Evolutionary conservation across 2,888 invertebrate genomes (phyloP).

Genomic region (Bhutanitis thaidina): DNA sequence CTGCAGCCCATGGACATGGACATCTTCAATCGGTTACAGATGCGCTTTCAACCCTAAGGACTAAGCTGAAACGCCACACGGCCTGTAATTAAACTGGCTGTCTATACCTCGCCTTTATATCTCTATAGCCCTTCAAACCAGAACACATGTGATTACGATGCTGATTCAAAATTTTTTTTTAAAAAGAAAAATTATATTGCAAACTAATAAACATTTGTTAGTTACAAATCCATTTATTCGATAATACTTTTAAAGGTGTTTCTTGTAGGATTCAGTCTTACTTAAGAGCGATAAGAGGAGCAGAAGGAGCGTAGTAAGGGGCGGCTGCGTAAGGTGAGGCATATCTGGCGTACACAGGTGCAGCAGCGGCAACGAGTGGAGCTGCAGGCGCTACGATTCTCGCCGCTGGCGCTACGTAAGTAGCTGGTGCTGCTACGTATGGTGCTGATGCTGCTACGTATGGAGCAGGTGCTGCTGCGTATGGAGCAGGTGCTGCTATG

Average conservation of each 20-base stretch:
- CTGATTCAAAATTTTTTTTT: too few species aligned
- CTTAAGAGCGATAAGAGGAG: slow-evolving; percentile 42
- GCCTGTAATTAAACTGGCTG: too few species aligned
- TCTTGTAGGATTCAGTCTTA: slow-evolving; percentile 1
- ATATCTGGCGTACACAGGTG: slow-evolving; percentile 1
- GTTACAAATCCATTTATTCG: neutral
- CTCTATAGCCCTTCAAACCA: too few species aligned
- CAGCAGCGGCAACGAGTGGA: neutral
- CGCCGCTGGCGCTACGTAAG: slow-evolving; percentile 39
- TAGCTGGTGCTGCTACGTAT: slow-evolving; percentile 45
- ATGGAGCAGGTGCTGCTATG: slow-evolving; percentile 57
- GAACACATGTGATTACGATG: too few species aligned
- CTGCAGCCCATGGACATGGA: too few species aligned
- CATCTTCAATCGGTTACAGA: too few species aligned
- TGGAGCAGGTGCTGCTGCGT: slow-evolving; percentile 52
- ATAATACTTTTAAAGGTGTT: neutral
- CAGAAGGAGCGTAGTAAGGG: slow-evolving; percentile 23
- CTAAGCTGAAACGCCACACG: too few species aligned
- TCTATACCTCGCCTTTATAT: too few species aligned
- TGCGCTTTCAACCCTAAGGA: too few species aligned
- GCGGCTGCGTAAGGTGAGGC: slow-evolving; percentile 17
- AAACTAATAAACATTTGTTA: neutral
- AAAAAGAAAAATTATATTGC: too few species aligned
- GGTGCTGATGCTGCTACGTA: slow-evolving; percentile 41
- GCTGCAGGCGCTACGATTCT: slow-evolving; percentile 38